Percentiles rank a stretch among this genome's conserved stretches.
These are phyloP conservation scores for Recurvirostra avosetta DNA, from an alignment of 2,113 vertebrate species.

Conservation along the genomic window DNA sequence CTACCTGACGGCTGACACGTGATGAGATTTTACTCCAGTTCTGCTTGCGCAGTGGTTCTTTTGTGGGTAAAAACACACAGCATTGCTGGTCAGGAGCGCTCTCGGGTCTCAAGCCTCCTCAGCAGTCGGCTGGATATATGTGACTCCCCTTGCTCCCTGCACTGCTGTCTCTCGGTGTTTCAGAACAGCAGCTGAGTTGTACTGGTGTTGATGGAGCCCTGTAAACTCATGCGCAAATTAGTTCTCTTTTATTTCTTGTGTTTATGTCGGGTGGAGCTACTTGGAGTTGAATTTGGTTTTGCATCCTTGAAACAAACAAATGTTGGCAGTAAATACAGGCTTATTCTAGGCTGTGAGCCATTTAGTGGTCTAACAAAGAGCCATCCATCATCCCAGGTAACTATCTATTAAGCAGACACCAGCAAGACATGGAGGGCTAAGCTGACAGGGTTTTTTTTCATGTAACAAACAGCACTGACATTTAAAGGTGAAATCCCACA, in stretches of 20 bases:
- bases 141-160: conserved; percentile 4
- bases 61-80: not conserved
- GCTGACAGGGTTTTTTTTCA: conserved; percentile 60
- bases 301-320: conserved; percentile 54
- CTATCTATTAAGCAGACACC: conserved; percentile 70
- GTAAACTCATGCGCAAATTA: conserved; percentile 50
- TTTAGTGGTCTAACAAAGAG: conserved; percentile 51
- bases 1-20: not conserved
- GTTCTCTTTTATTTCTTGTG: conserved; percentile 39
- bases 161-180: not conserved
- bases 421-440: conserved; percentile 67
- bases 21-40: not conserved
- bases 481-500: conserved; percentile 68
- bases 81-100: not conserved
- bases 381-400: conserved; percentile 63
- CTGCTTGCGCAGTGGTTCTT: not conserved
- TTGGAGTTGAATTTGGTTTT: conserved; percentile 30
- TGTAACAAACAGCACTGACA: conserved; percentile 69
- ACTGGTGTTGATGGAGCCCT: conserved; percentile 29
- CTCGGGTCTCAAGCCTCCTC: not conserved
- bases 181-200: not conserved
- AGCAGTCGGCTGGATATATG: not conserved
- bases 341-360: conserved; percentile 35
- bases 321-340: conserved; percentile 37
- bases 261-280: conserved; percentile 33